phyloP scores from a whole-genome alignment of 1,140 invertebrate genomes.

The Papilio aristodemus region DNA sequence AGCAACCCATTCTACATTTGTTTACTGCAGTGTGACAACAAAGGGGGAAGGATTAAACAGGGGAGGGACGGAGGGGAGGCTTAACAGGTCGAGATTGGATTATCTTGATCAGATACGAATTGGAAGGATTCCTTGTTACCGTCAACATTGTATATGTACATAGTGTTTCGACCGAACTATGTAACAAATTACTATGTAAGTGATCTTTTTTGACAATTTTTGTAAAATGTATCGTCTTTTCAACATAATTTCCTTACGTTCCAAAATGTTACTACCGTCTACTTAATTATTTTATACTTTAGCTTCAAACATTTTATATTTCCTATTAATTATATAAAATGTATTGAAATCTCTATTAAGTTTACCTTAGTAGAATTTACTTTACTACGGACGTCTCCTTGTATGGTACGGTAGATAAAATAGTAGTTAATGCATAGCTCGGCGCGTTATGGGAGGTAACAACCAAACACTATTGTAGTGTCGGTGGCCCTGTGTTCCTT shows the following conservation, averaged over 20 bases:
- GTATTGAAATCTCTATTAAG: neutral
- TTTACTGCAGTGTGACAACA: conserved; percentile 7
- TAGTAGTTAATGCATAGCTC: conserved; percentile 23
- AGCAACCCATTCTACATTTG: too few relatives aligned
- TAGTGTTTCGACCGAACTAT: neutral
- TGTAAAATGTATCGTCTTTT: too few relatives aligned
- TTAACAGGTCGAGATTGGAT: conserved; percentile 25
- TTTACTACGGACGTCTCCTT: neutral
- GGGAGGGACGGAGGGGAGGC: neutral
- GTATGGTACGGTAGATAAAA: neutral
- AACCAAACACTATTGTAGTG: conserved; percentile 35
- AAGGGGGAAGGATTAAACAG: conserved; percentile 17
- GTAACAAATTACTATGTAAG: neutral
- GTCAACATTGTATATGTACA: neutral
- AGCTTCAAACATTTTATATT: neutral
- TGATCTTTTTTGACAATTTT: too few relatives aligned
- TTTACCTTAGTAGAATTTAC: neutral
- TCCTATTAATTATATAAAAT: neutral
- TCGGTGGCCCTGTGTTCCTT: conserved; percentile 28
- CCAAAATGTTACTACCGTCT: neutral
- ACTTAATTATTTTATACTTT: neutral
- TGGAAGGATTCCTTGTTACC: conserved; percentile 17
- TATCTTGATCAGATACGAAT: conserved; percentile 25
- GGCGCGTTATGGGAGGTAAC: conserved; percentile 25
- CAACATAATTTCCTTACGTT: too few relatives aligned